Conservation (phyloP, 2,113 vertebrate species). For the Bos javanicus region DNA sequence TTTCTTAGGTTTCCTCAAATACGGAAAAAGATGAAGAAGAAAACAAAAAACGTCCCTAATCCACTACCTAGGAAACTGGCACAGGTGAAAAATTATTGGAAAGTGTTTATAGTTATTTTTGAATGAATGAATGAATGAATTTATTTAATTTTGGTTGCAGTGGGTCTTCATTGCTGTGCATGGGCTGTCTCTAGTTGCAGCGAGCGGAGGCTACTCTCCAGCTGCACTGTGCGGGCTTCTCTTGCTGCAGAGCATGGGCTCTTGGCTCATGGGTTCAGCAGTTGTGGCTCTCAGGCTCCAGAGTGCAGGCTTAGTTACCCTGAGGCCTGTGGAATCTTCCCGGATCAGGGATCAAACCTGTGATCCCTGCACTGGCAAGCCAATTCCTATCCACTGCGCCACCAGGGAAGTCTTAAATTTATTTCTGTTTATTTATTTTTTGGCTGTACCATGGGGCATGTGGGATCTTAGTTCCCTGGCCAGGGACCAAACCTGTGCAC, state of each 20-base stretch:
- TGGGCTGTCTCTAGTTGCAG: neutral
- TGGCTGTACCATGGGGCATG: neutral
- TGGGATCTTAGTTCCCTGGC: neutral
- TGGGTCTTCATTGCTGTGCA: neutral
- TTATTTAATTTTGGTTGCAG: neutral
- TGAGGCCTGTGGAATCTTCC: neutral
- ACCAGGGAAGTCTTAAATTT: neutral
- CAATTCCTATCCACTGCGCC: neutral
- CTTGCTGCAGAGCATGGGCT: fast-evolving
- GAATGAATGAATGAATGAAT: neutral
- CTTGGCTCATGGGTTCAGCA: neutral
- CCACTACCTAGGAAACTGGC: neutral
- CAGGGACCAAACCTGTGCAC: neutral
- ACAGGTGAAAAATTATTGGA: neutral
- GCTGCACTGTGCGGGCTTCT: neutral
- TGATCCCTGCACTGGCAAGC: neutral
- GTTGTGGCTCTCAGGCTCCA: neutral
- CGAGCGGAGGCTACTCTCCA: fast-evolving
- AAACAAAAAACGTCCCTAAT: neutral
- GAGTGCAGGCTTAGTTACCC: neutral
- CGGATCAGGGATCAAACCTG: neutral
- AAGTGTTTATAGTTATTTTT: neutral
- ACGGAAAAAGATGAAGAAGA: neutral
- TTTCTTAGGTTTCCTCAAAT: neutral
- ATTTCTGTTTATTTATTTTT: neutral